Evolutionary conservation across 23 tunicate species (phyloP).

Genomic region (Phallusia fumigata): DNA sequence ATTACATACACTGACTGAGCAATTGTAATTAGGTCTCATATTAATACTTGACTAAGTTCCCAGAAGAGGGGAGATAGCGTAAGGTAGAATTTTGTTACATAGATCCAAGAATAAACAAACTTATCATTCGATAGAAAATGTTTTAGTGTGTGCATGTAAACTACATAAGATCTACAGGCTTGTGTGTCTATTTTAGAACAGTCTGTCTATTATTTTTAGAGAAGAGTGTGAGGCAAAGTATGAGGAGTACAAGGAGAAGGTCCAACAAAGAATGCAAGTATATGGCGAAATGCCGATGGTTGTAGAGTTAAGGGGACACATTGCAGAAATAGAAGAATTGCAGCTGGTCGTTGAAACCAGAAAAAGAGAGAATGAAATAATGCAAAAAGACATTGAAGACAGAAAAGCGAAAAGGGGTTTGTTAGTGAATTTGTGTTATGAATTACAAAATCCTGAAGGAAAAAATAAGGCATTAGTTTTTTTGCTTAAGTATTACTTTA

Average conservation of each 20-base stretch:
- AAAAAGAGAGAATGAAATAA: neutral
- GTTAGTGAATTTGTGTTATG: neutral
- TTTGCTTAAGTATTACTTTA: no score
- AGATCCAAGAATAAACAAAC: no score
- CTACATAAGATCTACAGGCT: no score
- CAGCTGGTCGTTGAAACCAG: conserved; percentile 3
- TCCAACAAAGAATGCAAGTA: conserved; percentile 15
- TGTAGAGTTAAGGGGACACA: conserved; percentile 20
- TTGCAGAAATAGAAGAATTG: conserved; percentile 8
- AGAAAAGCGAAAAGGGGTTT: conserved; percentile 13
- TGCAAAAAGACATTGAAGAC: conserved; percentile 4
- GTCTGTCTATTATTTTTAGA: neutral
- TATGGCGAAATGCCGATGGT: conserved; percentile 30
- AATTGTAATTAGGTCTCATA: no score
- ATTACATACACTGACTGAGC: no score
- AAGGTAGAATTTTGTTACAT: no score
- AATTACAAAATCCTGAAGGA: no score
- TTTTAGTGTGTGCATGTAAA: no score
- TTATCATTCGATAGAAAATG: no score
- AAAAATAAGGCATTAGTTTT: neutral
- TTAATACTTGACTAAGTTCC: no score
- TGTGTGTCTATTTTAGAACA: no score
- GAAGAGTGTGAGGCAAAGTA: conserved; percentile 28
- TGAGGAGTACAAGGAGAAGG: conserved; percentile 5
- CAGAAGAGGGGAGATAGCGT: no score